phyloP scores from a whole-genome alignment of 2,113 vertebrate species.

The Tylochromis polylepis region DNA sequence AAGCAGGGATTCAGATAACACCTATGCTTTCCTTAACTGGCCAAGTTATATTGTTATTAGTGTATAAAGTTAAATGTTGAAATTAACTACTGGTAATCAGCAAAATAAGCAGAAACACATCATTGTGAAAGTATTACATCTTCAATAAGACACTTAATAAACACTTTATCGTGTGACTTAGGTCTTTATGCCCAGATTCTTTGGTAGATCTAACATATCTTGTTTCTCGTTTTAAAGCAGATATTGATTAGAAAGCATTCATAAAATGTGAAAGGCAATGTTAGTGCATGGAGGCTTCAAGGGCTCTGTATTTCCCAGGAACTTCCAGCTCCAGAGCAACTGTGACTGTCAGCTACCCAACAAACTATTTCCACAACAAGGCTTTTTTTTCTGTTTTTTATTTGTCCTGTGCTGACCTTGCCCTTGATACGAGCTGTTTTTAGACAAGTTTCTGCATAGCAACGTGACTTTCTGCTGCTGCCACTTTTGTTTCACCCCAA shows the following conservation, averaged over 20 bases:
- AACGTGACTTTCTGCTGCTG: conserved; percentile 1
- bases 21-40: background rate
- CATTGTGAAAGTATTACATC: background rate
- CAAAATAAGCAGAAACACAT: background rate
- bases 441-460: conserved; percentile 36
- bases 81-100: background rate
- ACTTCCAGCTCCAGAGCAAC: conserved; percentile 58
- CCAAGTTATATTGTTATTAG: background rate
- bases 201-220: background rate
- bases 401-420: conserved; percentile 73
- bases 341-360: conserved; percentile 49
- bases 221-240: background rate
- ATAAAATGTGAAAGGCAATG: conserved; percentile 48
- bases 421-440: conserved; percentile 63
- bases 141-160: background rate
- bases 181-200: background rate
- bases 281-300: conserved; percentile 23
- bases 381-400: conserved; percentile 44
- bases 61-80: background rate
- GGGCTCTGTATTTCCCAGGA: conserved; percentile 69
- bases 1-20: background rate
- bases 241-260: background rate
- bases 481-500: background rate
- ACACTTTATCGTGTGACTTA: background rate
- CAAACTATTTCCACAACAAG: background rate